phyloP scores from a whole-genome alignment of 2,797 vertebrate species.

The Austrolebias charrua region DNA sequence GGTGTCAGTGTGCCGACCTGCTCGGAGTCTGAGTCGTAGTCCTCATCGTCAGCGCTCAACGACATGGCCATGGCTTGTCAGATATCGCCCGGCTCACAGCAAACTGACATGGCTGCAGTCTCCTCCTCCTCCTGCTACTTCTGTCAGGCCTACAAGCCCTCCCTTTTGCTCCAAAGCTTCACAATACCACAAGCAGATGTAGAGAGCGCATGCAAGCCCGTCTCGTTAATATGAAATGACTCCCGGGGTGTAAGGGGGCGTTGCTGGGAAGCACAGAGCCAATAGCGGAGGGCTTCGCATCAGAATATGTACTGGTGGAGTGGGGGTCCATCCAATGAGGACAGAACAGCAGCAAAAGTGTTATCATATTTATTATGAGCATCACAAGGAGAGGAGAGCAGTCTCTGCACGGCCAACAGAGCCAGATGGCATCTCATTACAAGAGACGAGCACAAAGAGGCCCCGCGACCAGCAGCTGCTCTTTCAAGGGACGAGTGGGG shows the following conservation, averaged over 20 bases:
- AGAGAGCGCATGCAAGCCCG: conserved; percentile 69
- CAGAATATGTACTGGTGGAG: conserved; percentile 45
- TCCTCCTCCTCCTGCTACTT: conserved; percentile 70
- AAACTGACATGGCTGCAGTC: conserved; percentile 90
- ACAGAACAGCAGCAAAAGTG: conserved; percentile 36
- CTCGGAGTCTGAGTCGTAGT: conserved; percentile 93
- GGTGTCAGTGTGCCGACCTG: conserved; percentile 81
- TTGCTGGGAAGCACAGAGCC: conserved; percentile 58
- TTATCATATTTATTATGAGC: conserved; percentile 66
- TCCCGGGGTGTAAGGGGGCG: conserved; percentile 78
- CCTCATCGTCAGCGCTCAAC: conserved; percentile 93
- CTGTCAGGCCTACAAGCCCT: conserved; percentile 77
- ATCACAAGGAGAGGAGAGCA: conserved; percentile 52
- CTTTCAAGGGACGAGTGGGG: conserved; percentile 45
- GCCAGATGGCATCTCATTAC: conserved; percentile 79
- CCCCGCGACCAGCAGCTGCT: conserved; percentile 70
- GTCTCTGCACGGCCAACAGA: conserved; percentile 59
- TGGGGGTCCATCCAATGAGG: conserved; percentile 56
- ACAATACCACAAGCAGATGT: conserved; percentile 77
- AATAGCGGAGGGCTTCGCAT: conserved; percentile 67
- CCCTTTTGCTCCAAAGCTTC: conserved; percentile 76
- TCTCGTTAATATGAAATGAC: conserved; percentile 84
- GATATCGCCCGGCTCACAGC: conserved; percentile 82
- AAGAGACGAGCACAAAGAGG: conserved; percentile 76
- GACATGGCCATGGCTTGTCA: conserved; percentile 93